phyloP scores from a whole-genome alignment of 2,113 vertebrate genomes.

The Apteryx owenii region DNA sequence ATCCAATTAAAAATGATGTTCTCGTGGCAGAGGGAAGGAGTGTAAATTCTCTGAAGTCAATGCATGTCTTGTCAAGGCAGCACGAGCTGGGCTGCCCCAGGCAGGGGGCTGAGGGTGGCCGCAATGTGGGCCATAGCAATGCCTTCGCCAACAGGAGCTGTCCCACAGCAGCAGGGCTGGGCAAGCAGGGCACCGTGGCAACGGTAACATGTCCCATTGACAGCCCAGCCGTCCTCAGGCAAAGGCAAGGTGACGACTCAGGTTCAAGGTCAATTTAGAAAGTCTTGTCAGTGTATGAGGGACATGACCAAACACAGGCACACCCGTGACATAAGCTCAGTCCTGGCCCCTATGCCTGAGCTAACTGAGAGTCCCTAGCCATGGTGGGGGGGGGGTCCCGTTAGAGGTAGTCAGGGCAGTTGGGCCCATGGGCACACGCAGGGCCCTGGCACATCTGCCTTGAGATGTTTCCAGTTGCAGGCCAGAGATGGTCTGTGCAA shows the following conservation, averaged over 20 bases:
- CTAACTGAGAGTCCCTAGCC: background rate
- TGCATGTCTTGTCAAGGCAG: background rate
- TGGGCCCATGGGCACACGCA: accelerated
- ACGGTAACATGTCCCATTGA: background rate
- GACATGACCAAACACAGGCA: background rate
- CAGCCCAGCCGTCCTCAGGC: background rate
- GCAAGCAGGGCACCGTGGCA: background rate
- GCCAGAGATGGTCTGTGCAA: background rate
- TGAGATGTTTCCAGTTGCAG: background rate
- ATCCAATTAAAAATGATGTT: background rate
- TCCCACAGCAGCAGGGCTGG: background rate
- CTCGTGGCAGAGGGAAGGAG: background rate
- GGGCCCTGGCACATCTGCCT: background rate
- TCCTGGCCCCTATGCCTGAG: no score
- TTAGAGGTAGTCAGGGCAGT: background rate
- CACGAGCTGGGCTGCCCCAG: background rate
- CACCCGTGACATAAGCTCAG: background rate
- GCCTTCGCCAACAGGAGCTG: accelerated
- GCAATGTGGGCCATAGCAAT: background rate
- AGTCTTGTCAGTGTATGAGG: background rate
- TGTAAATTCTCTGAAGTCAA: background rate
- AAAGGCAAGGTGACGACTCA: background rate
- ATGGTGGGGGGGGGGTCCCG: background rate
- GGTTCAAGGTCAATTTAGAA: background rate
- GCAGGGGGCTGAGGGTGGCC: background rate